phyloP scores from a whole-genome alignment of 2,888 invertebrate species.

The Serrognathus titanus region DNA sequence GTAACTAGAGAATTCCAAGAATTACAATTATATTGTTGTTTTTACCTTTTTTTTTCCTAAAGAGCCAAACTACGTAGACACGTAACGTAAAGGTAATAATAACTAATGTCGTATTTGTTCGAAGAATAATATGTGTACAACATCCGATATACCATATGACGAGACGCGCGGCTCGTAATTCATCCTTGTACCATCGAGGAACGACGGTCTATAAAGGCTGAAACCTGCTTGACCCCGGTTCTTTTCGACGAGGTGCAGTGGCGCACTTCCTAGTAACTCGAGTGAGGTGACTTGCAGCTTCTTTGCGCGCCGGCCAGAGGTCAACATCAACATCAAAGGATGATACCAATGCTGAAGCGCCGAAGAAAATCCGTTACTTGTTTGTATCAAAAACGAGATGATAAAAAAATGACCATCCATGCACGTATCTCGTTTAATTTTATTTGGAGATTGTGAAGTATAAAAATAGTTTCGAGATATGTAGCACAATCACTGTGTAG shows the following conservation, averaged over 20 bases:
- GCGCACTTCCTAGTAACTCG: background rate
- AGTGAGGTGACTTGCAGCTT: background rate
- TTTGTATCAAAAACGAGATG: no score
- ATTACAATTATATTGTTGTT: no score
- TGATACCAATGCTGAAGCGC: background rate
- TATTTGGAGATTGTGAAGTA: no score
- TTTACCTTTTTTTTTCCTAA: no score
- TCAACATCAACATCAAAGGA: background rate
- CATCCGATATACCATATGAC: background rate
- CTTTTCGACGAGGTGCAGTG: constrained; percentile 2
- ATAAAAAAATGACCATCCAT: no score
- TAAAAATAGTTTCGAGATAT: background rate
- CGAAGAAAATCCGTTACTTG: no score
- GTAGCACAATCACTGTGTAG: background rate
- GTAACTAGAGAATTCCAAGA: no score
- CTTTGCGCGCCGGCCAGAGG: background rate
- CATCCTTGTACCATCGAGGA: background rate
- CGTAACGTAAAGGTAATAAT: background rate
- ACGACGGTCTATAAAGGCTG: constrained; percentile 1
- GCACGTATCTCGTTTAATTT: no score
- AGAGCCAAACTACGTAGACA: no score
- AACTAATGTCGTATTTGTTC: background rate
- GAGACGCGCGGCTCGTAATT: background rate
- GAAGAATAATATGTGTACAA: background rate
- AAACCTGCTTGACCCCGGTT: constrained; percentile 23